phyloP scores from a whole-genome alignment of 2,113 vertebrate genomes.

The Chionodraco myersi region DNA sequence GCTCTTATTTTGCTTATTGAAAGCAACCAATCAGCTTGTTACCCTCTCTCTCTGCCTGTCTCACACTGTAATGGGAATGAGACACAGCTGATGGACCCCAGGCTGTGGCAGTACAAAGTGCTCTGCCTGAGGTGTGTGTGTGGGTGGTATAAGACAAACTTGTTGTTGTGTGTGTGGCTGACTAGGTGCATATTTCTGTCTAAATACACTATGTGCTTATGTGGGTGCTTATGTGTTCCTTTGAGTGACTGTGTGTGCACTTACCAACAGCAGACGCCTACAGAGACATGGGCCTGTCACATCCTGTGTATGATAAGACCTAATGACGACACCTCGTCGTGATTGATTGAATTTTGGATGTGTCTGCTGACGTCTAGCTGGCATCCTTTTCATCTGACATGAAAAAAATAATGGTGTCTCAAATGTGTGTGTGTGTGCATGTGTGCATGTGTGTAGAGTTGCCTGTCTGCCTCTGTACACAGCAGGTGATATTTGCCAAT shows the following conservation, averaged over 20 bases:
- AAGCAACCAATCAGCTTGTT: slow-evolving; percentile 51
- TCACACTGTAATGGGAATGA: slow-evolving; percentile 51
- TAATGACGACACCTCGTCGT: slow-evolving; percentile 47
- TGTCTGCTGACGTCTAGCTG: slow-evolving; percentile 43
- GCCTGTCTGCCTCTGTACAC: slow-evolving; percentile 46
- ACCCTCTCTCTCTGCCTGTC: slow-evolving; percentile 30
- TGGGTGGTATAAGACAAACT: slow-evolving; percentile 17
- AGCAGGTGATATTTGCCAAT: slow-evolving; percentile 70
- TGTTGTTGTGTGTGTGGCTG: slow-evolving; percentile 17
- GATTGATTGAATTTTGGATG: slow-evolving; percentile 68
- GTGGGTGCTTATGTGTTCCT: neutral
- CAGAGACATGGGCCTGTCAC: slow-evolving; percentile 53
- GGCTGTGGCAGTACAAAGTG: slow-evolving; percentile 39
- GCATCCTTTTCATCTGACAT: slow-evolving; percentile 48
- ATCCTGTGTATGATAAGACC: slow-evolving; percentile 36
- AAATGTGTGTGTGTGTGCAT: slow-evolving; percentile 24
- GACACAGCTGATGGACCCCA: slow-evolving; percentile 49
- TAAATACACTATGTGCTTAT: neutral
- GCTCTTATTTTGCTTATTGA: slow-evolving; percentile 36
- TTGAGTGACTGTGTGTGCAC: neutral
- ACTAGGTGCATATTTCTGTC: neutral
- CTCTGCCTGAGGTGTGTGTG: slow-evolving; percentile 20
- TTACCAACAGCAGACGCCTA: slow-evolving; percentile 10
- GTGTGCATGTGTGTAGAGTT: slow-evolving; percentile 6
- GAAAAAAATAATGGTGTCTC: slow-evolving; percentile 12